Percentiles rank a stretch among this genome's conserved stretches.
Conservation (phyloP, 2,888 invertebrate genomes). For the Trichopria drosophilae region DNA sequence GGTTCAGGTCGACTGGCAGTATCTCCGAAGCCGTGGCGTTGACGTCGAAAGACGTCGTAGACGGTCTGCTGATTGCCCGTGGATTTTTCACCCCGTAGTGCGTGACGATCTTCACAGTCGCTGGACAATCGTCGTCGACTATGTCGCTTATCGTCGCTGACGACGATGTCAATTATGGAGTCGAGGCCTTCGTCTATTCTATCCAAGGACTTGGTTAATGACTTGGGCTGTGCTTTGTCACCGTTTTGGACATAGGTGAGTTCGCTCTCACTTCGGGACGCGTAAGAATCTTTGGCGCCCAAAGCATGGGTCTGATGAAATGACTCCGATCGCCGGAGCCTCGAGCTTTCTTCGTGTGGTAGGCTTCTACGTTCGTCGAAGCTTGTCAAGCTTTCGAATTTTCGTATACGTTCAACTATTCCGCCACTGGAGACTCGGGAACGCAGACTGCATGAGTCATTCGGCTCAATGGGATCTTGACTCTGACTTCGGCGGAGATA, state of each 20-base stretch:
- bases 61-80: too few species aligned
- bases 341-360: constrained; percentile 35
- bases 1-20: constrained; percentile 8
- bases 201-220: constrained; percentile 75
- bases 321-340: constrained; percentile 52
- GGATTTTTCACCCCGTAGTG: too few species aligned
- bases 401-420: constrained; percentile 50
- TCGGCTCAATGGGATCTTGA: constrained; percentile 50
- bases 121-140: constrained; percentile 5
- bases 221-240: constrained; percentile 39
- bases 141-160: constrained; percentile 62
- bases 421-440: constrained; percentile 40
- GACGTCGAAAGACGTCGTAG: too few species aligned
- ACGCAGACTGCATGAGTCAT: constrained; percentile 38
- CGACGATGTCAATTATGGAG: constrained; percentile 72
- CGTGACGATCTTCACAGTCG: too few species aligned
- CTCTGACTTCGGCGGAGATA: constrained; percentile 49
- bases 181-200: constrained; percentile 75
- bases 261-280: constrained; percentile 55
- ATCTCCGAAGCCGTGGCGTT: not conserved
- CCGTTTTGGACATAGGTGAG: constrained; percentile 53
- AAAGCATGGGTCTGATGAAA: constrained; percentile 47
- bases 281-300: constrained; percentile 35
- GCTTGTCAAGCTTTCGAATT: constrained; percentile 54
- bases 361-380: constrained; percentile 49